Base-by-base conservation (phyloP, 2,113 vertebrate species). In the Loxodonta africana region DNA sequence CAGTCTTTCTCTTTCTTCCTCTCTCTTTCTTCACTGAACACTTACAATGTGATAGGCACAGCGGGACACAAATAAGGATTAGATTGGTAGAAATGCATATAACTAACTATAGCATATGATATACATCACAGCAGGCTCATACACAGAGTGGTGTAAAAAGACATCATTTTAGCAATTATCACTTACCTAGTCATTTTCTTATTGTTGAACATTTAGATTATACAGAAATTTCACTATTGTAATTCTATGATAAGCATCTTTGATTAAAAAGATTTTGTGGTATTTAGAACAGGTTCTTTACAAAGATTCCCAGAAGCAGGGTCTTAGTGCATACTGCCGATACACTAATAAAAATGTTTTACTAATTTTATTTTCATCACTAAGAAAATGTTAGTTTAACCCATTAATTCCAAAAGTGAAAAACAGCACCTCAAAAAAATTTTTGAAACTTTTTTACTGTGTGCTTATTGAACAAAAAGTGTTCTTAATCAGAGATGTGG, bases 321-420 rank as follows among this genome's bases (percentile, higher is more conserved):
- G 69, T 91, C 73, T 91, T 81, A 4, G 46, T 90, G 51, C 15
- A 41, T 82, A 69, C 46, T 37, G 60, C 41, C 48, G 33, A 81
- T 69, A 46, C 23, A 37, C 74, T 88, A 51, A 95, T 57, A 91
- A 74, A 95, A 95, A 85, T 81, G 48, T 73, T 91, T 77, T 82
- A 85, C 73, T 60, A 67, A 62, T 69, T 93, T 84, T 91, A 62
- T 74, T 91, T 93, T 91, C 28, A 95, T 81, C 33, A 67, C 30
- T 95, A 78, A 96, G 51, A 92, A 93, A 95, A 90, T 57, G 26
- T 83, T 9, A 26, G 84, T 21, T 44, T 83, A 83, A 80, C 33
- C 10, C 10, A 63, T 14, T 67, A 80, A 84, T 46, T 84, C 51
- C 28, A 69, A 84, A 93, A 82, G n/a, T 81, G 77, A 95, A 93